A percentile compares a stretch with the other conserved stretches of the same genome.
Conservation (phyloP, 2,888 invertebrate species). For the Chloromyia formosa region DNA sequence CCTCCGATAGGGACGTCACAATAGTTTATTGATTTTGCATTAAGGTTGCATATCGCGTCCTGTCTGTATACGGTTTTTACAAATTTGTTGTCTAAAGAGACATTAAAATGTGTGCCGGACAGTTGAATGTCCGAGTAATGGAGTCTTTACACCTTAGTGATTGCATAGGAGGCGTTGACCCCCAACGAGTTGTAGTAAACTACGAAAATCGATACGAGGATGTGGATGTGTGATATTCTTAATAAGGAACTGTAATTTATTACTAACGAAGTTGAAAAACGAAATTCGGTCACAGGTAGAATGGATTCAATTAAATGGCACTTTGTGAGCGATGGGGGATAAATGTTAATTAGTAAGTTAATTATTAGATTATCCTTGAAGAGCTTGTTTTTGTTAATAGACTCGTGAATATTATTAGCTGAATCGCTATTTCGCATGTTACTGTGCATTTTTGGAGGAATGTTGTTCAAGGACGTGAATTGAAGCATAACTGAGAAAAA, state of each 20-base stretch:
- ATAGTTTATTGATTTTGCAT: constrained; percentile 15
- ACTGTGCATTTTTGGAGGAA: too few relatives aligned
- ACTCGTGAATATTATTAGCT: too few relatives aligned
- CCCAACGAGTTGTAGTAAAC: neutral
- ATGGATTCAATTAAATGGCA: neutral
- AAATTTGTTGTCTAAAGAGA: neutral
- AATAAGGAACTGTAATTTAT: too few relatives aligned
- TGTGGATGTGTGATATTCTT: neutral
- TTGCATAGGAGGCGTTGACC: constrained; percentile 31
- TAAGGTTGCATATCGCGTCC: neutral
- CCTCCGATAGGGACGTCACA: neutral
- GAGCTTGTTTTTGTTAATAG: too few relatives aligned
- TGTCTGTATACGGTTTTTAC: neutral
- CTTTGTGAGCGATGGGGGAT: too few relatives aligned
- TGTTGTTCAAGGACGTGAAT: too few relatives aligned
- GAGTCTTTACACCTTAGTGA: constrained; percentile 7
- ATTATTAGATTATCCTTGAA: too few relatives aligned
- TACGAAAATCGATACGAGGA: neutral
- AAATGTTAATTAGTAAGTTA: too few relatives aligned
- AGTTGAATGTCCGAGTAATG: constrained; percentile 40
- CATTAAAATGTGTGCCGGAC: neutral
- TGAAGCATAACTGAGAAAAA: too few relatives aligned
- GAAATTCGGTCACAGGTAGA: neutral
- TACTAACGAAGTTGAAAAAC: neutral
- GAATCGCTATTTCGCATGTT: too few relatives aligned